phyloP scores from a whole-genome alignment of 2,113 vertebrate genomes.

The Halichoeres trimaculatus region DNA sequence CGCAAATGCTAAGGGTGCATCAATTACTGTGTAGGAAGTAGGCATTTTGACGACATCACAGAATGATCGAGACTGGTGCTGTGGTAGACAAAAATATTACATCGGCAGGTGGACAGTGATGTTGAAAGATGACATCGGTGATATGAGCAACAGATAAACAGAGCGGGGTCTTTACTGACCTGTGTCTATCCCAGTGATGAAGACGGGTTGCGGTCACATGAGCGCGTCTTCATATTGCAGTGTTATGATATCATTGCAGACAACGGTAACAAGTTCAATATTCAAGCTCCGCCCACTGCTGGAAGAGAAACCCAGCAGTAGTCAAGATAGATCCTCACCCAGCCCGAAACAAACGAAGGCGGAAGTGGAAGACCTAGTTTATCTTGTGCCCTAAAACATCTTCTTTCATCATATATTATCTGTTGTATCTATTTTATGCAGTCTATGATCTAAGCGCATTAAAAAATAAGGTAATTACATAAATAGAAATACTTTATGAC shows the following conservation, averaged over 20 bases:
- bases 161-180: conserved; percentile 61
- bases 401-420: neutral
- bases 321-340: conserved; percentile 38
- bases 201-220: conserved; percentile 42
- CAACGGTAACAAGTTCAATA: conserved; percentile 53
- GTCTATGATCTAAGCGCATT: no score
- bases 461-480: no score
- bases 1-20: neutral
- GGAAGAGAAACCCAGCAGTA: neutral
- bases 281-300: conserved; percentile 54
- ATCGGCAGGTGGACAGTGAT: conserved; percentile 21
- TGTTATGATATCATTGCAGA: conserved; percentile 77
- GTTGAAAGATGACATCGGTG: neutral
- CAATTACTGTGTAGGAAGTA: conserved; percentile 31
- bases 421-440: no score
- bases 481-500: no score
- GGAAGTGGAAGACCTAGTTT: conserved; percentile 5
- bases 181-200: conserved; percentile 45
- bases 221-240: conserved; percentile 68
- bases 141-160: neutral
- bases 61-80: conserved; percentile 39
- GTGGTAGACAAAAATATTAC: neutral
- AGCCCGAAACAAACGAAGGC: neutral
- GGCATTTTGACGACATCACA: conserved; percentile 43
- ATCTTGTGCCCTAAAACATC: conserved; percentile 29